These are phyloP conservation scores for Oscheius sp. DNA, from an alignment of 1,140 invertebrate genomes.

Conservation along the genomic window DNA sequence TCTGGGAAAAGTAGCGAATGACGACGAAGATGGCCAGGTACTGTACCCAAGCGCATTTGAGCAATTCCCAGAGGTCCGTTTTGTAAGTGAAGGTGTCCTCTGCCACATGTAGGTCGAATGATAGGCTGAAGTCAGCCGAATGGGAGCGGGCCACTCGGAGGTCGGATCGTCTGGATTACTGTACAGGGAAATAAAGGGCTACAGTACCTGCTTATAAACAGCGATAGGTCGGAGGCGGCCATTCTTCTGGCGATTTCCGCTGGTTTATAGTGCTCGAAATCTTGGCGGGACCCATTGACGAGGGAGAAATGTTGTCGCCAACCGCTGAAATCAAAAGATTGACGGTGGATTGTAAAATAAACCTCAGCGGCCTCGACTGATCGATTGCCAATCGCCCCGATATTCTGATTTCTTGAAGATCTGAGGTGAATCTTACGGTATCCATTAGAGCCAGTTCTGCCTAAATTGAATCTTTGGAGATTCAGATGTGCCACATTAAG, in stretches of 20 bases:
- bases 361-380: not conserved
- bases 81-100: constrained; percentile 12
- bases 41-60: constrained; percentile 37
- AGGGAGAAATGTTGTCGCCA: not conserved
- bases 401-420: not conserved
- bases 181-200: not conserved
- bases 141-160: not conserved
- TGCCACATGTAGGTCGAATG: not conserved
- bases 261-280: constrained; percentile 1
- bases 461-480: no score
- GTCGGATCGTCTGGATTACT: not conserved
- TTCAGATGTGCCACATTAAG: not conserved
- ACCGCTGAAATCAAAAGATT: not conserved
- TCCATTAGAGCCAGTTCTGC: not conserved
- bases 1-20: not conserved
- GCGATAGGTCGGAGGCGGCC: not conserved
- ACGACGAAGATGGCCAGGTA: constrained; percentile 23
- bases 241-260: not conserved
- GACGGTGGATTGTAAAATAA: not conserved
- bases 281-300: not conserved
- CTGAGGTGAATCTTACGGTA: not conserved
- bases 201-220: not conserved
- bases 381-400: not conserved
- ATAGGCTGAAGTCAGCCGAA: not conserved
- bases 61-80: constrained; percentile 26